These are phyloP conservation scores for Panagrolaimus sp. DNA, from an alignment of 1,140 invertebrate genomes.

Conservation along the genomic window DNA sequence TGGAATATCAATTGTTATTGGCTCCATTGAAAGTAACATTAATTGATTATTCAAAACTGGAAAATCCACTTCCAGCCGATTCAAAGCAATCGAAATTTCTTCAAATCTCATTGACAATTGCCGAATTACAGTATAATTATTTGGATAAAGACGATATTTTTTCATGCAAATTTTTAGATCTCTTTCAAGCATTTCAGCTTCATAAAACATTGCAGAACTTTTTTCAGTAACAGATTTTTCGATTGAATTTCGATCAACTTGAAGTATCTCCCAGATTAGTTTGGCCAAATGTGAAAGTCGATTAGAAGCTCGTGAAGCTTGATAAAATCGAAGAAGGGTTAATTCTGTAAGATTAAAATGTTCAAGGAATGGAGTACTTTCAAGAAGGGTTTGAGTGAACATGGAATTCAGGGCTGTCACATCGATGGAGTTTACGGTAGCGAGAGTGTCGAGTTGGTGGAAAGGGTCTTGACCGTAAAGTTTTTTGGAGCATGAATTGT, in stretches of 20 bases:
- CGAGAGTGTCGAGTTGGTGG: constrained; percentile 34
- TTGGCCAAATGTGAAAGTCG: constrained; percentile 24
- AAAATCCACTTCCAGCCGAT: constrained; percentile 22
- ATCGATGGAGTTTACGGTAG: constrained; percentile 29
- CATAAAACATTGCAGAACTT: constrained; percentile 29
- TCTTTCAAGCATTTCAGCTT: constrained; percentile 32
- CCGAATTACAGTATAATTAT: constrained; percentile 31
- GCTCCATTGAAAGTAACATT: constrained; percentile 22
- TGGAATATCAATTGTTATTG: constrained; percentile 34
- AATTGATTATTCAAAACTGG: constrained; percentile 29
- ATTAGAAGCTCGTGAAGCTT: constrained; percentile 20
- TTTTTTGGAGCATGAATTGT: constrained; percentile 31
- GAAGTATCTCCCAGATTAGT: constrained; percentile 31
- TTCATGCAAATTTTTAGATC: constrained; percentile 30
- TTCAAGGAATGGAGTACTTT: neutral
- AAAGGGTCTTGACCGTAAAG: constrained; percentile 38
- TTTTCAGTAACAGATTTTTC: constrained; percentile 25
- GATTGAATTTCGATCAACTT: constrained; percentile 28
- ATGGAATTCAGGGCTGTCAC: constrained; percentile 27
- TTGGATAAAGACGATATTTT: constrained; percentile 30
- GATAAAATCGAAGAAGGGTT: constrained; percentile 43
- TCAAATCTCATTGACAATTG: constrained; percentile 23
- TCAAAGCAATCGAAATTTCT: constrained; percentile 17
- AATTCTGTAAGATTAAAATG: constrained; percentile 28
- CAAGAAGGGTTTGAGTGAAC: constrained; percentile 12